Conservation (phyloP, 2,113 vertebrate genomes). For the Caracal caracal region DNA sequence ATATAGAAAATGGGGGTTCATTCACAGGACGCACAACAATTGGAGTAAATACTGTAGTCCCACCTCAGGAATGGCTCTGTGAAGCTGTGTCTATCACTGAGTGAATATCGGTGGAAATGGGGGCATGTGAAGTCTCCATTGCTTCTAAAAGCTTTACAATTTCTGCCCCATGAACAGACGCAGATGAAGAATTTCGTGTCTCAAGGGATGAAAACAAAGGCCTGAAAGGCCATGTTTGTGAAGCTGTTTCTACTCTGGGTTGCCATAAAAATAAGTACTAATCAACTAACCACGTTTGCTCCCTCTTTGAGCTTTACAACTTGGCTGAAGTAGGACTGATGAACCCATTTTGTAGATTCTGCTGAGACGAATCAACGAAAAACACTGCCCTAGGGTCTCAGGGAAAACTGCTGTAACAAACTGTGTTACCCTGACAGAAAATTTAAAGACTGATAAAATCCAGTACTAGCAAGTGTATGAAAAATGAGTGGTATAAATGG, state of each 20-base stretch:
- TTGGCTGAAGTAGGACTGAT: not conserved
- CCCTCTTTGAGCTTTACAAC: not conserved
- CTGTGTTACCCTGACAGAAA: not conserved
- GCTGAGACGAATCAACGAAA: not conserved
- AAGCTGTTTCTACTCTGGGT: not conserved
- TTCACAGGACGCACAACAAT: not conserved
- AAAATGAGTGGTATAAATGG: not conserved
- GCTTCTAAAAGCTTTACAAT: not conserved
- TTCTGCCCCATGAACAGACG: not conserved
- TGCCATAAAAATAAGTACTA: not conserved
- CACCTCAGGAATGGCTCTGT: fast-evolving
- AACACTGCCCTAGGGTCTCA: not conserved
- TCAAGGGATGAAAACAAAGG: not conserved
- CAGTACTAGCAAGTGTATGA: not conserved
- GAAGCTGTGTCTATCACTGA: not conserved
- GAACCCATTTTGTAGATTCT: not conserved
- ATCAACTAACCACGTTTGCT: not conserved
- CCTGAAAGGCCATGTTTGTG: not conserved
- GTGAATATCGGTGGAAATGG: not conserved
- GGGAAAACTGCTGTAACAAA: not conserved
- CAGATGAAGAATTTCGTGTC: not conserved
- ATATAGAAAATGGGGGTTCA: not conserved
- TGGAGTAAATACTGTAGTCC: not conserved
- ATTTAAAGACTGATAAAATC: not conserved
- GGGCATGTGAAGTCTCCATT: too few species aligned